Evolutionary conservation across 2,888 invertebrate genomes (phyloP), one percentile per base, ranked within the genome.

Genomic region (Sinotaia quadrata): DNA sequence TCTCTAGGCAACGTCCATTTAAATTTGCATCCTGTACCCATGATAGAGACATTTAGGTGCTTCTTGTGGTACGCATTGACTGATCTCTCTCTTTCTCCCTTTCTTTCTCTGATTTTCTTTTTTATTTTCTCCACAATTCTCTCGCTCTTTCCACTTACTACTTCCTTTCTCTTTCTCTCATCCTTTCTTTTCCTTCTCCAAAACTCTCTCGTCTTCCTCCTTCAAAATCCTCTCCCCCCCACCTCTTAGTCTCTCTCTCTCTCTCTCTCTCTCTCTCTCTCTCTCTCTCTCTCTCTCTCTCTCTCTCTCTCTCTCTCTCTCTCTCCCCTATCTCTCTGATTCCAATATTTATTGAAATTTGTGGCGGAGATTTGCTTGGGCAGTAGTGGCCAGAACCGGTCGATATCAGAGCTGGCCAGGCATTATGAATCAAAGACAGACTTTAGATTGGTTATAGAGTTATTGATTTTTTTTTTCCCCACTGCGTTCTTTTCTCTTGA

Each of bases 261-360:
- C 21, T n/a, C 4, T 21, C 21, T n/a, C 56, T 33, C 56, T 54
- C 54, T 54, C 54, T 31, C 54, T 54, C 31, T 31, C 15, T 31
- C 54, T 31, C 54, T 3, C 51, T 15, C 54, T 31, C 54, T 7
- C 54, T 41, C 41, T 41, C 41, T 41, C 41, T 41, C 37, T 49
- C 37, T 36, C 27, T 24, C 8, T 18, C 41, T 37, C 4, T 21
- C 51, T n/a, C 56, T 18, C 29, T 36, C 36, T 4, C 54, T 56
- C 31, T 5, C 27, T n/a, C 37, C 33, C 27, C 24, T 31, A 7
- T 18, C 33, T 2, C n/a, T 51, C 18, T 54, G 8, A 29, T 24
- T 49, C 18, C 41, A 54, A 61, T 68, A 68, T 68, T 68, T 68
- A 68, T 68, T 68, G 68, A 68, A 68, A 68, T 68, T 68, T 68